Evolutionary conservation across 2,888 invertebrate genomes (phyloP).

Genomic region (Drosophila rellima): DNA sequence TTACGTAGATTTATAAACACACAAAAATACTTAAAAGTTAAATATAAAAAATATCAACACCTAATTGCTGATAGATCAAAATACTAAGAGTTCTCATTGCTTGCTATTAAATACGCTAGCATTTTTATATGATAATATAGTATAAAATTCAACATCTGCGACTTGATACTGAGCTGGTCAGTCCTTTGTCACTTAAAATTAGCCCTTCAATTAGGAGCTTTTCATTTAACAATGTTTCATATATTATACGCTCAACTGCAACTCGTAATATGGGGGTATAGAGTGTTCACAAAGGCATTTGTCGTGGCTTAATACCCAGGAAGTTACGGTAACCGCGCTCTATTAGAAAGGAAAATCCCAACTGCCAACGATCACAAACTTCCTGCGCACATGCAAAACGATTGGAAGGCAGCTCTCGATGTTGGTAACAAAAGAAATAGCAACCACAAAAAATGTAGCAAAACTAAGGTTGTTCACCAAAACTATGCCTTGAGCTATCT

Average conservation of each 20-base stretch:
- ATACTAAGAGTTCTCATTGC: no score
- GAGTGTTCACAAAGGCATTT: slow-evolving; percentile 9
- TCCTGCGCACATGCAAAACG: slow-evolving; percentile 52
- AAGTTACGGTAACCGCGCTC: slow-evolving; percentile 44
- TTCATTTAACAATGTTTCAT: slow-evolving; percentile 1
- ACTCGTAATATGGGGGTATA: background rate
- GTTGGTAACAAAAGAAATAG: slow-evolving; percentile 41
- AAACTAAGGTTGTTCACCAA: slow-evolving; percentile 24
- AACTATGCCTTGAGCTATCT: slow-evolving; percentile 26
- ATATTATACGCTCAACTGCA: background rate
- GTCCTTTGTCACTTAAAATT: background rate
- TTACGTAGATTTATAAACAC: background rate
- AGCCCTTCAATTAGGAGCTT: slow-evolving; percentile 2
- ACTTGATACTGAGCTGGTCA: background rate
- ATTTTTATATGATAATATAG: no score
- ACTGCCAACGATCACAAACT: slow-evolving; percentile 33
- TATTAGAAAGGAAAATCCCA: slow-evolving; percentile 67
- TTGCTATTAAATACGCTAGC: no score
- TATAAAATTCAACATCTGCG: no score
- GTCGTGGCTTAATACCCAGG: slow-evolving; percentile 39
- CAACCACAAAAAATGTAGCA: slow-evolving; percentile 29
- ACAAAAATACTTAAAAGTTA: background rate
- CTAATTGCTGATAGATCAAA: no score
- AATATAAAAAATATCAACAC: background rate
- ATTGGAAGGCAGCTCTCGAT: slow-evolving; percentile 38